These are phyloP conservation scores for Callopanchax toddi DNA, from an alignment of 2,113 vertebrate species.

Conservation along the genomic window DNA sequence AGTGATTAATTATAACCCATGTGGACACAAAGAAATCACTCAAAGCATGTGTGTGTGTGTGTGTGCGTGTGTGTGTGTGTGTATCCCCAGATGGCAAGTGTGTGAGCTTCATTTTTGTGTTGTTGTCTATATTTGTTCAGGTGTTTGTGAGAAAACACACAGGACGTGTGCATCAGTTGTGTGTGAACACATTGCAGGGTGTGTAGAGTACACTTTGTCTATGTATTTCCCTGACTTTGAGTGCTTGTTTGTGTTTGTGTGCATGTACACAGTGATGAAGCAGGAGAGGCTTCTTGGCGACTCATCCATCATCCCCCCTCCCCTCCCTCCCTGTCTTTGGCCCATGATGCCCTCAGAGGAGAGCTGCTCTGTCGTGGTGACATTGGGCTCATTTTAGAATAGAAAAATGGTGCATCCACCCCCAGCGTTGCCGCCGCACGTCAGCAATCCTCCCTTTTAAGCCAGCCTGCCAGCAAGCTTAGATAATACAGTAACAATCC, in stretches of 20 bases:
- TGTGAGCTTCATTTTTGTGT: slow-evolving; percentile 28
- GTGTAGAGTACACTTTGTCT: slow-evolving; percentile 24
- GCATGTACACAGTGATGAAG: slow-evolving; percentile 51
- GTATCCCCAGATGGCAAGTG: slow-evolving; percentile 43
- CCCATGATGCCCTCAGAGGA: slow-evolving; percentile 66
- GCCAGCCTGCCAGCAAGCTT: slow-evolving; percentile 33
- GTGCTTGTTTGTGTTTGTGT: slow-evolving; percentile 32
- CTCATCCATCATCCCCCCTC: slow-evolving; percentile 76
- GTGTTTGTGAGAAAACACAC: slow-evolving; percentile 10
- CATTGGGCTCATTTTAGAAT: slow-evolving; percentile 74
- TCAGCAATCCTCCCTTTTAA: not conserved
- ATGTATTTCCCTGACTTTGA: slow-evolving; percentile 20
- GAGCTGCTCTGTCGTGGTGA: slow-evolving; percentile 63
- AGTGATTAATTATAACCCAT: slow-evolving; percentile 65
- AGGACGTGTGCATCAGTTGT: slow-evolving; percentile 13
- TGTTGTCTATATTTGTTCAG: slow-evolving; percentile 18
- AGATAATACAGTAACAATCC: slow-evolving; percentile 52
- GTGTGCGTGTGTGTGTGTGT: not conserved
- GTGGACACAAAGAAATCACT: slow-evolving; percentile 62
- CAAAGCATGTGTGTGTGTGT: slow-evolving; percentile 19
- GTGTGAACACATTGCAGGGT: slow-evolving; percentile 37
- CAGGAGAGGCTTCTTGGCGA: slow-evolving; percentile 61
- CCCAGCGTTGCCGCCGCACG: slow-evolving; percentile 10
- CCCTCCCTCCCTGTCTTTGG: slow-evolving; percentile 47
- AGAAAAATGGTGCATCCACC: slow-evolving; percentile 68